Base-by-base conservation (phyloP, 2,888 invertebrate genomes). In the Amphimallon solstitiale region DNA sequence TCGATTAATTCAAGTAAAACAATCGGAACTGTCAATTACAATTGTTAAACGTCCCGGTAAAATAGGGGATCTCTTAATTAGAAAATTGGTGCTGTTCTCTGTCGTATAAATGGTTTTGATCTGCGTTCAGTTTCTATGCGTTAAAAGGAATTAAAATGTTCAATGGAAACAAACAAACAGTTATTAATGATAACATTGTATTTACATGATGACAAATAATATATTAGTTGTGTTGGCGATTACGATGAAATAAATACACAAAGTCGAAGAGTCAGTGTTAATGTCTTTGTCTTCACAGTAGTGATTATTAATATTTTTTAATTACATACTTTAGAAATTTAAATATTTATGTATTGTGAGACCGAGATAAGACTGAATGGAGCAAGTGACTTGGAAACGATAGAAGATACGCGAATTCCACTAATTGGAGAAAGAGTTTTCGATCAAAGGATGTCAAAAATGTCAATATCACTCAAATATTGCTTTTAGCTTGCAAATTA, bases 21-120 rank as follows among this genome's bases (percentile, higher is more conserved):
- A 56, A 56, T 56, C 56, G 56, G 56, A 56, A 56, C 56, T 56
- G 56, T 56, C 56, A 56, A 56, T 56, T 56, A 56, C 56, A 40
- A 56, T 56, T 56, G 40, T 56, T 56, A 56, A 56, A 56, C 40
- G 56, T 56, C 40, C 56, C 56, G 56, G 56, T 38, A 56, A 56
- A 60, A 5, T 29, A 60, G 46, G 60, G 60, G 60, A 21, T 46
- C 45, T 2, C n/a, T 45, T 46, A 60, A 60, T 60, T 34, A 45
- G 46, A 60, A 60, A 60, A 60, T 60, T 60, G 48, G 46, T 29
- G 29, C 29, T 29, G 29, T 29, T 29, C 29, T 19, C 60, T 60
- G 21, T 14, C 23, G 10, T 56, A 29, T 29, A 29, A 56, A 56
- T 21, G 40, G 56, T 40, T 56, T 40, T 9, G 29, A 29, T 29